Base-by-base conservation (phyloP, 2,888 invertebrate species). In the Dichetophora obliterata region DNA sequence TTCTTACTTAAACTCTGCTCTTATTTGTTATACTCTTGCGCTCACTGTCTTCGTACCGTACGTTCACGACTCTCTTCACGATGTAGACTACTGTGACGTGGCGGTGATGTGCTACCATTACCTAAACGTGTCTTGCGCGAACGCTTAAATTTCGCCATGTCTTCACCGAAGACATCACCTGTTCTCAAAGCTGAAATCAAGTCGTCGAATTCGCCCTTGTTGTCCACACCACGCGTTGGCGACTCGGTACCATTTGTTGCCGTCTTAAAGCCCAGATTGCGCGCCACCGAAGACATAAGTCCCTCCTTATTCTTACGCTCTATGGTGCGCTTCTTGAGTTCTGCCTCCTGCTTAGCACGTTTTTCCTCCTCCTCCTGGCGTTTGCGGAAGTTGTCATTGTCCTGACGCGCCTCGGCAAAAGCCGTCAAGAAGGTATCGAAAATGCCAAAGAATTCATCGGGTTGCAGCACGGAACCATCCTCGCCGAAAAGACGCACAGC, bases 111-210 rank as follows among this genome's bases (percentile, higher is more conserved):
- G 63, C 91, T 85, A n/a, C 89, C 89, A 75, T 87, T 88, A 2
- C 91, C 90, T 4, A 93, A 90, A 43, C 93, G 90, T 50, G 93
- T 91, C 83, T 94, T 93, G 81, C 94, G 91, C 65, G 94, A 94
- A 75, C 95, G 90, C 84, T 95, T 95, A 86, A 97, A 96, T 90
- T 98, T 98, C 75, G 97, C 97, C 84, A 98, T 96, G 87, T 98
- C 98, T 86, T 98, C 98, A 0, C 97, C 97, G 86, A 98, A 98
- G 0, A 98, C 97, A 85, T 98, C 97, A 0, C 98, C 98, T 0
- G 98, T 98, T 78, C 98, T 90, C 72, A 98, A 89, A 0, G 98
- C 98, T 0, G 98, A 98, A 86, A 98, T 98, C 82, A 98, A 91
- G 90, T 98, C 98, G 86, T 98, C 98, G 89, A 98, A 98, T 90